Base-by-base conservation (phyloP, 2,888 invertebrate species). In the Neria commutata region DNA sequence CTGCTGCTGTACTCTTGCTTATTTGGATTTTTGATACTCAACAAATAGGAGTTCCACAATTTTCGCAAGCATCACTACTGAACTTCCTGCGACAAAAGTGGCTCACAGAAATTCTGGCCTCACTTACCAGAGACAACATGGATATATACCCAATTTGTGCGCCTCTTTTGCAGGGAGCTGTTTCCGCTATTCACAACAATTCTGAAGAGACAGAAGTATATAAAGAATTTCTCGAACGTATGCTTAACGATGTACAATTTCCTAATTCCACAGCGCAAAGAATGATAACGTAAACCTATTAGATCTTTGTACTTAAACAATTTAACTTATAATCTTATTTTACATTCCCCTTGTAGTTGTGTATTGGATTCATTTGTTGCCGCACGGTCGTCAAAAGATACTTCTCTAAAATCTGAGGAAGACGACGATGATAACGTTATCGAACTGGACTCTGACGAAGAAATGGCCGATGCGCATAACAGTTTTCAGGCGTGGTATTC, bases 1-100 rank as follows among this genome's bases (percentile, higher is more conserved):
- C 81, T 2, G 91, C 92, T 73, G 85, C 88, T 0, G 80, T 88
- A 8, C 78, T 90, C 37, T 80, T 92, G 14, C 79, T 94, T 23
- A 82, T 89, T n/a, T 83, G 90, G 66, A 83, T 93, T 50, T 91
- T 88, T 72, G 88, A 89, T 64, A 85, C 85, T 14, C 91, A 92
- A 56, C 74, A 78, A 14, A 73, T 79, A 58, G 83, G 84, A 37
- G 72, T 85, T 1, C 83, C 74, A 0, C 74, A 71, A 10, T 83
- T 91, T 50, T 83, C 87, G 0, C 80, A 84, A 14, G 81, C 80
- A 26, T 83, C 88, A 1, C 74, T 90, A 2, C 71, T 79, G 23
- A 84, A 86, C 70, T 77, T 87, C 11, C 76, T 83, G 0, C 72
- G 77, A 40, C 79, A 81, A 14, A 71, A 81, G 6, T 86, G 85